phyloP scores from a whole-genome alignment of 2,888 invertebrate species.

The Himalopsyche japonica region DNA sequence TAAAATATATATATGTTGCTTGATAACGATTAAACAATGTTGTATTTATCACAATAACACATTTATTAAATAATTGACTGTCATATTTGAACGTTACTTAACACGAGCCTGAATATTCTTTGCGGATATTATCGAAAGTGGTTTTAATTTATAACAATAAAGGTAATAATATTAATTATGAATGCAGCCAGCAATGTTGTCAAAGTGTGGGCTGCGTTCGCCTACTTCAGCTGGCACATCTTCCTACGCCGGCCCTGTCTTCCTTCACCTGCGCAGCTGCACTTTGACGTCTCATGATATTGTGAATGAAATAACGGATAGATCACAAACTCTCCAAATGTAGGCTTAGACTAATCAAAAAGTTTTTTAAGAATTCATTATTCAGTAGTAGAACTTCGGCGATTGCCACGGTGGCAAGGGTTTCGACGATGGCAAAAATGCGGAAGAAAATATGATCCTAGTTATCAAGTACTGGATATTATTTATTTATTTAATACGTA shows the following conservation, averaged over 20 bases:
- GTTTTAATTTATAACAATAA: not conserved
- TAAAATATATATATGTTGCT: no score
- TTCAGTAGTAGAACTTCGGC: no score
- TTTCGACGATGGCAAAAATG: no score
- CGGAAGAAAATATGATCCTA: no score
- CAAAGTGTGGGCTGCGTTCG: not conserved
- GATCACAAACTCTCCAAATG: not conserved
- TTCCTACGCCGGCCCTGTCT: not conserved
- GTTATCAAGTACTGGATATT: no score
- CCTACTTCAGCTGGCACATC: not conserved
- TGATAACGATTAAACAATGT: no score
- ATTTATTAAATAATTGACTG: not conserved
- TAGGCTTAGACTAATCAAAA: not conserved
- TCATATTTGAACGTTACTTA: not conserved
- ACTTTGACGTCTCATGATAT: not conserved
- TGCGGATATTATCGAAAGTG: not conserved
- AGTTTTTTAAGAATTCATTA: no score
- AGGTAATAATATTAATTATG: not conserved
- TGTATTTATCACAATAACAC: no score
- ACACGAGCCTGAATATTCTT: not conserved
- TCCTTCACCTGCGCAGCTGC: not conserved
- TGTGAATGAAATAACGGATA: not conserved
- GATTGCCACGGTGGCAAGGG: no score
- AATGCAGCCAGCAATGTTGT: not conserved
- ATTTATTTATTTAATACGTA: no score